phyloP scores from a whole-genome alignment of 2,113 vertebrate species.

The Sapajus apella region DNA sequence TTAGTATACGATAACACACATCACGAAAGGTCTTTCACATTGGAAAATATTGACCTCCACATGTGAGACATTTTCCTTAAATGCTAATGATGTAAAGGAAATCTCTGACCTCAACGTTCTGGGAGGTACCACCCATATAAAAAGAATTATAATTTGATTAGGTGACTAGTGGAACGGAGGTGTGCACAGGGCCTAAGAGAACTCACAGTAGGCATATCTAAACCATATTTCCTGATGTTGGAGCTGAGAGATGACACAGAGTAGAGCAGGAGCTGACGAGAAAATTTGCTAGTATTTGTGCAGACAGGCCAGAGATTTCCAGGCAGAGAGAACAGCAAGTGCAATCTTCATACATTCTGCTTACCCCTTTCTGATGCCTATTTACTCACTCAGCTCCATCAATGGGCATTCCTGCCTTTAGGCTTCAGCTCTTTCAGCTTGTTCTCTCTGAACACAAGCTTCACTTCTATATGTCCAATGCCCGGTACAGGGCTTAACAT shows the following conservation, averaged over 20 bases:
- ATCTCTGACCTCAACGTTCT: neutral
- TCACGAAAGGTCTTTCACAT: neutral
- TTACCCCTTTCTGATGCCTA: neutral
- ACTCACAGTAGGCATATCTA: neutral
- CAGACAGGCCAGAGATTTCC: neutral
- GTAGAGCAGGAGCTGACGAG: neutral
- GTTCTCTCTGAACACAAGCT: neutral
- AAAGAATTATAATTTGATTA: neutral
- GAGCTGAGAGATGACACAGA: neutral
- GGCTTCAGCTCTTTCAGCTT: neutral
- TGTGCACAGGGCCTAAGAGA: neutral
- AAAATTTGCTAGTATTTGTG: neutral
- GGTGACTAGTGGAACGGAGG: neutral
- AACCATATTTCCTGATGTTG: neutral
- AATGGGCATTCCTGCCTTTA: neutral
- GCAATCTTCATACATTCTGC: neutral
- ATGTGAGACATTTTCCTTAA: neutral
- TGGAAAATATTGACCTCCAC: neutral
- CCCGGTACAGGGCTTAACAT: neutral
- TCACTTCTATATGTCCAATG: neutral
- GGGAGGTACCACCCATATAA: neutral
- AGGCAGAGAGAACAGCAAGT: neutral
- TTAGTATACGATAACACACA: neutral
- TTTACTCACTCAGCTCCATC: neutral
- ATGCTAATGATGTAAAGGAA: neutral